Evolutionary conservation across 92 coral and sea anemone genomes (phyloP), one percentile per base, ranked within the genome.

Genomic region (Hydrozoanthus gracilis): DNA sequence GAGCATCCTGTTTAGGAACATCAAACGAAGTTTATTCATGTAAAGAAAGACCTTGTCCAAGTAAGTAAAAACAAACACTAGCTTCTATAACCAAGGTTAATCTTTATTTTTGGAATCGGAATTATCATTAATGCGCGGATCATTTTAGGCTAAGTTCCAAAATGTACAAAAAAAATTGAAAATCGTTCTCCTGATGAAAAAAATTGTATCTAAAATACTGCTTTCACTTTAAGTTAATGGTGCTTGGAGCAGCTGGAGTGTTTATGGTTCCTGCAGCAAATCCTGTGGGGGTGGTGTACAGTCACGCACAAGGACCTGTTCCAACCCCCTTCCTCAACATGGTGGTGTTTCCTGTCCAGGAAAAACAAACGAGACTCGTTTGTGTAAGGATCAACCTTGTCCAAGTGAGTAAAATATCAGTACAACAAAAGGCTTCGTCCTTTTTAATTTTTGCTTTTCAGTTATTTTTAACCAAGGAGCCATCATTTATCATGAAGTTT

Each of bases 241-340:
- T 4, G 80, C 58, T 1, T 87, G 90, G 90, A 67, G 79, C 10
- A 6, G 56, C 0, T 87, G 90, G 90, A 67, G 86, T 5, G 7
- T 46, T 0, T 87, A 71, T 48, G 54, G 83, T 8, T 3, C 16
- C 1, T 90, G 92, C 54, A 86, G 70, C 54, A 80, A 54, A 18
- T 4, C 87, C 50, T 90, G 92, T 86, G 90, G 92, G 51, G 87
- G 73, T 35, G 49, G 73, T 2, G 27, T 15, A 68, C 47, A 68
- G 73, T 68, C 73, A 1, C 73, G 46, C 39, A 65, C 47, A 60
- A 76, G 89, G 3, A 39, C 17, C 2, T 91, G 94, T 45, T 35
- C 18, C 48, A 86, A 67, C 44, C 90, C 60, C 18, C 44, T 35
- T 6, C 73, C 80, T 3, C 76, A 18, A 50, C 55, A 51, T 27